Evolutionary conservation across 2,888 invertebrate genomes (phyloP).

Genomic region (Tipula helvola): DNA sequence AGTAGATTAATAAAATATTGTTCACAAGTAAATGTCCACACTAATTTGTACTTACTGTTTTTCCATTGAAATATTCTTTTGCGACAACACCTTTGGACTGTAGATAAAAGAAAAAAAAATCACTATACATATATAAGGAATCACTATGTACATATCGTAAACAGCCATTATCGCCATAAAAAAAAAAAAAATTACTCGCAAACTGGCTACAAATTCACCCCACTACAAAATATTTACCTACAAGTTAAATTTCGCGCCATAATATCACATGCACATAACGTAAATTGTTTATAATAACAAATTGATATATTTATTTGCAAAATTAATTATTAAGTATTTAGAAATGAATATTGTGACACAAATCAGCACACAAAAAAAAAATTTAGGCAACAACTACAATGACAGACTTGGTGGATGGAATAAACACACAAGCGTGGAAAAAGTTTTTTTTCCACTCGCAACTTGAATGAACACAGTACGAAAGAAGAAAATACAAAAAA

Average conservation of each 20-base stretch:
- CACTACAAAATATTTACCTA: background rate
- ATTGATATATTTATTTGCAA: background rate
- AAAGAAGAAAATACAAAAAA: background rate
- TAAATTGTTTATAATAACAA: background rate
- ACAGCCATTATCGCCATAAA: background rate
- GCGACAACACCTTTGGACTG: background rate
- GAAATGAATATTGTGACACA: background rate
- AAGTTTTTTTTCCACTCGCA: background rate
- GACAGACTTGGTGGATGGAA: background rate
- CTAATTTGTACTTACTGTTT: background rate
- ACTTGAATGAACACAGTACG: background rate
- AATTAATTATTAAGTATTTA: background rate
- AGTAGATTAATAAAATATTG: background rate
- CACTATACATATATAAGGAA: background rate
- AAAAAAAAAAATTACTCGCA: background rate
- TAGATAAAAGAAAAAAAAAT: background rate
- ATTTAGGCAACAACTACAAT: background rate
- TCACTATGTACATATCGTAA: background rate
- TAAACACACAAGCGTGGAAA: background rate
- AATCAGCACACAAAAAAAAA: background rate
- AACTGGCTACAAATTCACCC: background rate
- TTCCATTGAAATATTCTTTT: background rate
- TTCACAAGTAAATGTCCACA: background rate
- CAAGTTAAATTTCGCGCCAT: background rate
- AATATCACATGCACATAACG: background rate